These are phyloP conservation scores for Archivesica marissinica DNA, from an alignment of 1,140 invertebrate species.

Conservation along the genomic window DNA sequence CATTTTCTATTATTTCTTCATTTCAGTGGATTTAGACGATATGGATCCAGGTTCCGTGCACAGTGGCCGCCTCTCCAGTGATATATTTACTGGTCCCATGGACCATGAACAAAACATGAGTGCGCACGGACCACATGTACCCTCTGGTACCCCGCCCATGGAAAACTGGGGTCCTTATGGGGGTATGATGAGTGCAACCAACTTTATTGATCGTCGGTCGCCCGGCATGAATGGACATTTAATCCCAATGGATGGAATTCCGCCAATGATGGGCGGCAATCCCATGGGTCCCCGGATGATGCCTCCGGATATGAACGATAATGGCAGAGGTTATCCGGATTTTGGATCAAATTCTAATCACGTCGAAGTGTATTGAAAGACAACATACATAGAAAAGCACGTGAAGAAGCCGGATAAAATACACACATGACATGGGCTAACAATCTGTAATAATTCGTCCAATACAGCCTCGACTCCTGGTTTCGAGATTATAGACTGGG, in stretches of 20 bases:
- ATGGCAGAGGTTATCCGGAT: conserved; percentile 75
- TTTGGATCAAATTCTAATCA: conserved; percentile 79
- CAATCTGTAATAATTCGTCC: not conserved
- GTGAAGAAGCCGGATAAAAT: not conserved
- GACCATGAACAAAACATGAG: conserved; percentile 77
- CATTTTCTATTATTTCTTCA: no score
- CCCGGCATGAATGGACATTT: conserved; percentile 73
- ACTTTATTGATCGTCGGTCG: conserved; percentile 75
- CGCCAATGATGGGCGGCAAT: conserved; percentile 66
- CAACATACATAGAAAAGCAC: not conserved
- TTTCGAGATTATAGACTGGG: not conserved
- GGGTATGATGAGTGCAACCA: conserved; percentile 58
- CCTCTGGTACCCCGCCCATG: conserved; percentile 74
- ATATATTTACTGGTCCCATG: conserved; percentile 75
- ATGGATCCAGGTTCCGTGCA: conserved; percentile 70
- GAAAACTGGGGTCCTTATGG: conserved; percentile 77
- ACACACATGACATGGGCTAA: not conserved
- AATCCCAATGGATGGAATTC: conserved; percentile 72
- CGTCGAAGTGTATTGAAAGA: conserved; percentile 81
- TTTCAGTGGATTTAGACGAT: conserved; percentile 78
- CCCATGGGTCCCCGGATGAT: conserved; percentile 72
- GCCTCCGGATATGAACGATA: conserved; percentile 74
- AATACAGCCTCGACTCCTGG: not conserved
- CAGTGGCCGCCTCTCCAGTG: conserved; percentile 74
- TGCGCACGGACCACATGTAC: conserved; percentile 74